Evolutionary conservation across 2,113 vertebrate species (phyloP).

Genomic region (Upupa epops): DNA sequence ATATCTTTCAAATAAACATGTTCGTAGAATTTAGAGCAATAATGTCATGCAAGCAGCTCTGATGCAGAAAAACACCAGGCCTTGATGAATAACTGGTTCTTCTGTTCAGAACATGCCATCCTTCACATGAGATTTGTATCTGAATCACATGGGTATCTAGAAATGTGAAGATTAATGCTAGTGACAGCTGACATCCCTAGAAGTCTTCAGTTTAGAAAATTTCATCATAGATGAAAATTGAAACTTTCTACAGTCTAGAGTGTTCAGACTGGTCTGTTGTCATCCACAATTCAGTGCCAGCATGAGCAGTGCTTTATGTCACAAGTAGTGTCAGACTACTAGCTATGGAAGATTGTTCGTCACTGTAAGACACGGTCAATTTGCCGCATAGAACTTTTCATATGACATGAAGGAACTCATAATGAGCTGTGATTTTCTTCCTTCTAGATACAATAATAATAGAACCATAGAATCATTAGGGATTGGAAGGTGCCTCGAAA

Average conservation of each 20-base stretch:
- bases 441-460: neutral
- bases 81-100: neutral
- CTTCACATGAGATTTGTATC: neutral
- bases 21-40: neutral
- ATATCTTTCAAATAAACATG: neutral
- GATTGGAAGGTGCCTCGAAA: too few species aligned
- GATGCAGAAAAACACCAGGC: neutral
- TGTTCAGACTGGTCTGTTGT: neutral
- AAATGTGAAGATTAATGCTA: neutral
- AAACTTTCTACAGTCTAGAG: neutral
- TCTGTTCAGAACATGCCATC: neutral
- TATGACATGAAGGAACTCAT: neutral
- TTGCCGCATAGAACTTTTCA: neutral
- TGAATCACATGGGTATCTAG: neutral
- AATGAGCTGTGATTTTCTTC: neutral
- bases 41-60: fast-evolving
- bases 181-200: neutral
- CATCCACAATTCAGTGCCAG: neutral
- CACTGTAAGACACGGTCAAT: neutral
- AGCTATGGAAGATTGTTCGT: neutral
- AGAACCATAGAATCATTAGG: too few species aligned
- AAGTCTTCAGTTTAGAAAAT: neutral
- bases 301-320: neutral
- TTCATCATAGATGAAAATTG: neutral
- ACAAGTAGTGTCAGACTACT: neutral